Base-by-base conservation (phyloP, 2,888 invertebrate genomes). In the Halictus quadricinctus region DNA sequence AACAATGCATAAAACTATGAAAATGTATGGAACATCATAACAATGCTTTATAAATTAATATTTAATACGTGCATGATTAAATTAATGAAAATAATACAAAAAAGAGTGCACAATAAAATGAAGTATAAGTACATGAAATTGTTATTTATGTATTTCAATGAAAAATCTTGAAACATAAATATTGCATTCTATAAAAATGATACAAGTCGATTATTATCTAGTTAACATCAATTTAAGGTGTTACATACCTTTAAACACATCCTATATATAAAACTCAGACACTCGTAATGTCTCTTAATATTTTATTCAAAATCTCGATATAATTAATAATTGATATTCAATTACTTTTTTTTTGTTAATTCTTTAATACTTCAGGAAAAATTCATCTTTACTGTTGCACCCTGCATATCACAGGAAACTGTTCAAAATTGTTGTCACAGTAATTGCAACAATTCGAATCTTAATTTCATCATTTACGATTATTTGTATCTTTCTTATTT, bases 261-360 rank as follows among this genome's bases (percentile, higher is more conserved):
- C 75, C 18, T 82, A 29, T 84, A 54, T 80, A 83, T 83, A 83
- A 80, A 83, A 72, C 54, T 50, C 18, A 72, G 78, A 78, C 84
- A 76, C 83, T 84, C 79, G 84, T 84, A 84, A 84, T 79, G 79
- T 84, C 75, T 84, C 83, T 83, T 79, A 84, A 84, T 84, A 84
- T 79, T 79, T 83, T 83, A 83, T 84, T 84, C 79, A 76, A 76
- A 84, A 84, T 83, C 83, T 84, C 48, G 79, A 84, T 58, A 76
- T 84, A 84, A 84, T 82, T 82, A 78, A 82, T 84, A 82, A 84
- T 84, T 79, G 83, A 83, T 84, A 66, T 72, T 83, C 83, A 84
- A 84, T 84, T 84, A 84, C 78, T 81, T 36, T 75, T 83, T 73
- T 81, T 81, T 36, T 69, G 36, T 69, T 72, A 75, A 75, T 80